These are phyloP conservation scores for Ametastegia equiseti DNA, from an alignment of 2,888 invertebrate species.

Conservation along the genomic window DNA sequence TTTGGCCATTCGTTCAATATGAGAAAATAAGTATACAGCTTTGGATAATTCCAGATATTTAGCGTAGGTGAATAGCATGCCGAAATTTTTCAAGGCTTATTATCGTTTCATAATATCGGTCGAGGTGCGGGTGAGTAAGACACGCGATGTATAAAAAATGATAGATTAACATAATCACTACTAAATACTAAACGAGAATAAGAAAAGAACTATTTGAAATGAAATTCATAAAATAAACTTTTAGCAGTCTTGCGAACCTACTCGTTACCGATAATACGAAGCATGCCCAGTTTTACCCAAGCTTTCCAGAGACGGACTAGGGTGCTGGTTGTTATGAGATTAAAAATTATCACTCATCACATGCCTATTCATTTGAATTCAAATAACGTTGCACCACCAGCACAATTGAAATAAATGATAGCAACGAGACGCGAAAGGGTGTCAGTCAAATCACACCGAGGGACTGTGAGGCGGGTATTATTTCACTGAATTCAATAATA, in stretches of 20 bases:
- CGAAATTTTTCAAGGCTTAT: neutral
- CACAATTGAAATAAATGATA: conserved; percentile 22
- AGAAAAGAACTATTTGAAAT: neutral
- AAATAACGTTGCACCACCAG: neutral
- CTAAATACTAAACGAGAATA: neutral
- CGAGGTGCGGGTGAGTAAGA: neutral
- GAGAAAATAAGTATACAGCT: conserved; percentile 14
- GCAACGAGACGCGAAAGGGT: conserved; percentile 9
- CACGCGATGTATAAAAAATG: neutral
- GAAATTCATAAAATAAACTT: neutral
- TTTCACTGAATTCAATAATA: neutral
- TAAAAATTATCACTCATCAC: neutral
- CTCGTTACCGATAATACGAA: neutral
- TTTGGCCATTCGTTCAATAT: conserved; percentile 31
- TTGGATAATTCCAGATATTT: neutral
- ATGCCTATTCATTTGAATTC: neutral
- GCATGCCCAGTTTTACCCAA: neutral
- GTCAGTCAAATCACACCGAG: neutral
- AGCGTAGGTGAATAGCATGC: neutral
- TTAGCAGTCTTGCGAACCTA: neutral
- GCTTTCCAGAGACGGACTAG: no score
- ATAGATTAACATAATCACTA: neutral
- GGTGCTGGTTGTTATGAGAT: neutral
- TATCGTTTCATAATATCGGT: conserved; percentile 15
- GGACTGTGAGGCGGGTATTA: neutral